These are phyloP conservation scores for Marasmarcha lunaedactyla DNA, from an alignment of 2,888 invertebrate species.

Conservation along the genomic window DNA sequence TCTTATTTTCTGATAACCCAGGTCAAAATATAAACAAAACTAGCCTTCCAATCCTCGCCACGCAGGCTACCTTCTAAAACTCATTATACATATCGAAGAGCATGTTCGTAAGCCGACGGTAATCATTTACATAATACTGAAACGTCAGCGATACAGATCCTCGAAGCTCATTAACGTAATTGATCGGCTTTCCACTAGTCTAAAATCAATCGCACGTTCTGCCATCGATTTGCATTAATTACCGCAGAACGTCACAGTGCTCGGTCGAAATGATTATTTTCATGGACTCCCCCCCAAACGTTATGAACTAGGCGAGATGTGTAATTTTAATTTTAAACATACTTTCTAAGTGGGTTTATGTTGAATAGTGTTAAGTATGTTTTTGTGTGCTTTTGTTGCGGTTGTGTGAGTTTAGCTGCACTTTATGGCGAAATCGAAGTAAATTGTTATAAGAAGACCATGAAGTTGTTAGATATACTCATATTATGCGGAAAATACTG, in stretches of 20 bases:
- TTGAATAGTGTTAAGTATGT: too few relatives aligned
- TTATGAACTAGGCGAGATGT: conserved; percentile 16
- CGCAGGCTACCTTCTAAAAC: too few relatives aligned
- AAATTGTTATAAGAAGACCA: too few relatives aligned
- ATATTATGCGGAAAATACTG: too few relatives aligned
- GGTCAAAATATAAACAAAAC: too few relatives aligned
- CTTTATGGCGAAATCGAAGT: too few relatives aligned
- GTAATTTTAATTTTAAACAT: neutral
- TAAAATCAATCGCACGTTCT: conserved; percentile 37
- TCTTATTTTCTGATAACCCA: too few relatives aligned
- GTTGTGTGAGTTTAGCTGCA: too few relatives aligned
- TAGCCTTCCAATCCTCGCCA: too few relatives aligned
- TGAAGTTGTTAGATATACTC: too few relatives aligned
- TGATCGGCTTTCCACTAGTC: conserved; percentile 61
- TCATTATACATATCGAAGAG: conserved; percentile 19
- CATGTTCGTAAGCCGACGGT: conserved; percentile 23
- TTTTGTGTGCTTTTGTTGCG: too few relatives aligned
- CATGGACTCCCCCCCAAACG: conserved; percentile 35
- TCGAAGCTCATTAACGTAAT: conserved; percentile 64
- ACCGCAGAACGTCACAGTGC: conserved; percentile 51
- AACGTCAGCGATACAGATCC: conserved; percentile 58
- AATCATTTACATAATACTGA: conserved; percentile 53
- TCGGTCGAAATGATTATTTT: conserved; percentile 50
- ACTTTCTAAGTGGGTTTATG: too few relatives aligned
- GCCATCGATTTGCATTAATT: conserved; percentile 67